These are phyloP conservation scores for Centropus bengalensis DNA, from an alignment of 2,113 vertebrate species.

Conservation along the genomic window DNA sequence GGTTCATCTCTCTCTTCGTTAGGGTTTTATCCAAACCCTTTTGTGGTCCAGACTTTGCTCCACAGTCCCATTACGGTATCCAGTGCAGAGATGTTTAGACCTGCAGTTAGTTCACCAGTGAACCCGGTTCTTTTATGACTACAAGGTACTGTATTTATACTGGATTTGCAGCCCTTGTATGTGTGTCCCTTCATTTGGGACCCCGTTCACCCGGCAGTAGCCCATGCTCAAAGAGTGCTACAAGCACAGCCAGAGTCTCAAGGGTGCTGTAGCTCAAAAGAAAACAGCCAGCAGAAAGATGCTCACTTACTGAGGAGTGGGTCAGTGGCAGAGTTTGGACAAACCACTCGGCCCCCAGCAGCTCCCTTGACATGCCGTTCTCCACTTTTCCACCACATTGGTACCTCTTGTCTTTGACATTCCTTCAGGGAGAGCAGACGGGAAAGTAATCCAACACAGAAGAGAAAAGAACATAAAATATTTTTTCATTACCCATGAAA, in stretches of 20 bases:
- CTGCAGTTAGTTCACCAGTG: neutral
- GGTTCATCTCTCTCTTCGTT: accelerated
- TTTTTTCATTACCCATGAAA: neutral
- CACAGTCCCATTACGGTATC: too few relatives aligned
- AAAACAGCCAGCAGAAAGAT: neutral
- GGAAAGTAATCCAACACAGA: neutral
- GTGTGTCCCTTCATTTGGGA: neutral
- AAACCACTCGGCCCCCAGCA: neutral
- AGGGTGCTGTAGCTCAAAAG: neutral
- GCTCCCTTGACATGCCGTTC: neutral
- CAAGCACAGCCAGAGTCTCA: neutral
- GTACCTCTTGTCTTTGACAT: neutral
- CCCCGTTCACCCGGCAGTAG: neutral
- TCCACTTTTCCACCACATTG: neutral
- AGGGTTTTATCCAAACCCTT: neutral
- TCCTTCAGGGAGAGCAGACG: neutral
- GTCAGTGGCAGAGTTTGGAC: neutral
- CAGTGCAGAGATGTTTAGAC: neutral
- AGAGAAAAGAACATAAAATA: neutral
- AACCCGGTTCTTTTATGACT: neutral
- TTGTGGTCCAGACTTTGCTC: neutral
- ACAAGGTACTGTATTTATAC: neutral
- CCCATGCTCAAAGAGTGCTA: neutral
- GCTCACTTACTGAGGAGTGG: neutral
- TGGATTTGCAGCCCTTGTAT: neutral